Evolutionary conservation across 2,797 vertebrate genomes (phyloP), one percentile per base, ranked within the genome.

Genomic region (Catamblyrhynchus diadema): DNA sequence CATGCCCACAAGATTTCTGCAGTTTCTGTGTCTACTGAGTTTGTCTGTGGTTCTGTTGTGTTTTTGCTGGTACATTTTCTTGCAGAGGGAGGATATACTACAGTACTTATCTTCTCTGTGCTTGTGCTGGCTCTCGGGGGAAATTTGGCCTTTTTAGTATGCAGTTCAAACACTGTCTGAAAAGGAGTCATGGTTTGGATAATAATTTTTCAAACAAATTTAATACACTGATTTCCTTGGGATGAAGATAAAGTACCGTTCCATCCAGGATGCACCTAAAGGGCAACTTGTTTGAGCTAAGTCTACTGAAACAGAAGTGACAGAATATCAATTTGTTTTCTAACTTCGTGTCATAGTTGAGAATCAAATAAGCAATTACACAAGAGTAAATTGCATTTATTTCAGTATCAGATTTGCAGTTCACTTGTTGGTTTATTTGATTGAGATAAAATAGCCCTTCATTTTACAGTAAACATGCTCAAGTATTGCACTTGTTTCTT

Each of bases 301-400:
- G 95, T 94, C 96, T 96, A 86, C 78, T 81, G 96, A 97, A 97
- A 97, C 91, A 94, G 94, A 97, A 97, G 93, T 78, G 97, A 97
- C 96, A 97, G 97, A 95, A 97, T 97, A 97, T 97, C 97, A 98
- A 81, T 98, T 97, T 96, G 91, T 91, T 90, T 97, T 95, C 94
- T 96, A 96, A 96, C 95, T 89, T 92, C 85, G 69, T 95, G 97
- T 96, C 97, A 95, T 97, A 90, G 53, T 96, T 94, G 84, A 95
- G 95, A 97, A 97, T 97, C 96, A 98, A 97, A 97, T 96, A 97
- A 97, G 97, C 94, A 97, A 97, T 97, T 97, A 97, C 94, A 93
- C 30, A 74, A 95, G 71, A 91, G 86, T 93, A 96, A 97, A 97
- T 95, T 94, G 93, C 96, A 98, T 97, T 97, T 97, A 97, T 97